Percentiles rank a stretch among this genome's conserved stretches.
phyloP scores from a whole-genome alignment of 2,797 vertebrate genomes.

The Scolopax bukidnonensis region DNA sequence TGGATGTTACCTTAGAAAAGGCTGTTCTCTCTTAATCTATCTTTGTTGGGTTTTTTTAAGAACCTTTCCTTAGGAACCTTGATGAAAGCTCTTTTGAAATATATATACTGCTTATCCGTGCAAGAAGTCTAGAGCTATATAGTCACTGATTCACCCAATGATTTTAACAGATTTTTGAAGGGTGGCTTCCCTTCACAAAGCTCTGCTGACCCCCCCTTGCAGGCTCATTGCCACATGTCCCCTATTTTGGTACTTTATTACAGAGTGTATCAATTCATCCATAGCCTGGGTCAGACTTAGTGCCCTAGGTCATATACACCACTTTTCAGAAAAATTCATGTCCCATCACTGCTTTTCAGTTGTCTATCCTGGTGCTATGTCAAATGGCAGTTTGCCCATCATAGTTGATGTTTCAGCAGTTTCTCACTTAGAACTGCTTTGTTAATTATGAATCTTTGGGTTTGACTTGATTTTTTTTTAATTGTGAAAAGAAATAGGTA shows the following conservation, averaged over 20 bases:
- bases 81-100: not conserved
- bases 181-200: not conserved
- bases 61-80: not conserved
- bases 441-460: not conserved
- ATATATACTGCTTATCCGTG: not conserved
- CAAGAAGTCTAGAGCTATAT: not conserved
- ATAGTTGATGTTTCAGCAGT: not conserved
- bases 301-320: not conserved
- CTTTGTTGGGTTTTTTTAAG: not conserved
- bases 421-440: not conserved
- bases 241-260: not conserved
- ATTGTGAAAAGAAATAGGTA: not conserved
- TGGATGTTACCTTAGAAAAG: not conserved
- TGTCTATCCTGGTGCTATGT: not conserved
- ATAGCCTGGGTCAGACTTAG: not conserved
- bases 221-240: not conserved
- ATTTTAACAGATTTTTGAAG: not conserved
- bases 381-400: not conserved
- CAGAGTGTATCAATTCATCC: not conserved
- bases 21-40: not conserved
- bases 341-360: not conserved
- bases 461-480: not conserved
- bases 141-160: not conserved
- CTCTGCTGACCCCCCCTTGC: accelerated
- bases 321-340: not conserved